Base-by-base conservation (phyloP, 2,797 vertebrate species). In the Catamblyrhynchus diadema region DNA sequence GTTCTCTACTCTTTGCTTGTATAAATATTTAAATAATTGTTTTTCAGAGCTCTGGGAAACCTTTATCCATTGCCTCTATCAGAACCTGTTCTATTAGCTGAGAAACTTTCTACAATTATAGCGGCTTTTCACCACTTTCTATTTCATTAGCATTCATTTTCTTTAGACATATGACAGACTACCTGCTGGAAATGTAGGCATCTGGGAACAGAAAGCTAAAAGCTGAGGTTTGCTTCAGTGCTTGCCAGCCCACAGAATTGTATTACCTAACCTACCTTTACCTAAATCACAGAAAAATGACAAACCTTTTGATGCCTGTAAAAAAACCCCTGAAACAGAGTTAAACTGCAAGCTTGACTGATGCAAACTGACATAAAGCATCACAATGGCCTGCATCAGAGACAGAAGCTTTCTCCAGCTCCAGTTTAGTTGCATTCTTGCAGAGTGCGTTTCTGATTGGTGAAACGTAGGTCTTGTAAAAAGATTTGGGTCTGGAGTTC, bases 81-180 rank as follows among this genome's bases (percentile, higher is more conserved):
- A 79, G 87, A 93, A 88, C n/a, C 51, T 67, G 10, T 93, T 91
- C 86, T 96, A 95, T 95, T 94, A 94, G 57, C 67, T 60, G 79
- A 92, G 79, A 70, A 90, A 95, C 83, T 91, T 95, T 92, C 44
- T 94, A 28, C 81, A 74, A 91, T 93, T 90, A 74, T 42, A 91
- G 83, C 33, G 72, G 81, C 80, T 96, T 95, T 95, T 70, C 88
- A 81, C 86, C 35, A 67, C 88, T 96, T 96, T 93, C 90, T 97
- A 14, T 97, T 97, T 96, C 94, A 97, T 96, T 97, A 97, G 59
- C 79, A 92, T 96, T 96, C 92, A 92, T 95, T 96, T 96, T 95
- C 93, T 95, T 84, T 94, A 95, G 93, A 94, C 75, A 75, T 53
- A 70, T 90, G 96, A 96, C 91, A 93, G 85, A 35, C 90, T 95